Base-by-base conservation (phyloP, 92 coral and sea anemone genomes). In the Paragorgia papillata region DNA sequence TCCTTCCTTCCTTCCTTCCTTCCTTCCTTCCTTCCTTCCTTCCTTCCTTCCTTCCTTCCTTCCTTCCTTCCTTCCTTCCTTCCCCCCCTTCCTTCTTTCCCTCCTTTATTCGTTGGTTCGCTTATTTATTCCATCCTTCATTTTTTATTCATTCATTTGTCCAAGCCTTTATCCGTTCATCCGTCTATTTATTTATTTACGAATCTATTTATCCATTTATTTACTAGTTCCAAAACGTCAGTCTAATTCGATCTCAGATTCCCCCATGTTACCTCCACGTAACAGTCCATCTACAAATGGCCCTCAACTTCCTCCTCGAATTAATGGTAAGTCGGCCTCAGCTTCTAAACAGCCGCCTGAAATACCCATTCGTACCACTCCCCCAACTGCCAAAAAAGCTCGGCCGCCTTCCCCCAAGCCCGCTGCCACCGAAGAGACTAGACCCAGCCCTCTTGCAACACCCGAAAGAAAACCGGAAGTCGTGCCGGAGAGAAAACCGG, bases 291-390 rank as follows among this genome's bases (percentile, higher is more conserved):
- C 59, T 59, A 63, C 53, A 71, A 64, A 54, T 30, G 50, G 2
- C 21, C 78, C 78, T n/a, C 30, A 53, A 28, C 78, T 71, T 33
- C 63, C 64, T 22, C 78, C 64, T 22, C 59, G 76, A n/a, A n/a
- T n/a, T 9, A 12, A 1, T 21, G 48, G 6, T 8, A 69, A 69
- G 61, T 69, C 59, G 27, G 34, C 44, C 62, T 27, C 20, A 39
- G 55, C 19, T 21, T 19, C 73, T 32, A 3, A 27, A 9, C 22
- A 48, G 26, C 76, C 76, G 28, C 76, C 76, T 43, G 60, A 27
- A 10, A 12, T 69, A 3, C 76, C 76, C 7, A 28, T 22, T 50
- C 78, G 78, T 55, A 9, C 78, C 20, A 71, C 78, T 53, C 78
- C 78, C 44, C 41, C 61, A 48, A 15, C 61, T 18, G 1, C n/a